Conservation (phyloP, 2,888 invertebrate genomes). For the Chironomus tentans region DNA sequence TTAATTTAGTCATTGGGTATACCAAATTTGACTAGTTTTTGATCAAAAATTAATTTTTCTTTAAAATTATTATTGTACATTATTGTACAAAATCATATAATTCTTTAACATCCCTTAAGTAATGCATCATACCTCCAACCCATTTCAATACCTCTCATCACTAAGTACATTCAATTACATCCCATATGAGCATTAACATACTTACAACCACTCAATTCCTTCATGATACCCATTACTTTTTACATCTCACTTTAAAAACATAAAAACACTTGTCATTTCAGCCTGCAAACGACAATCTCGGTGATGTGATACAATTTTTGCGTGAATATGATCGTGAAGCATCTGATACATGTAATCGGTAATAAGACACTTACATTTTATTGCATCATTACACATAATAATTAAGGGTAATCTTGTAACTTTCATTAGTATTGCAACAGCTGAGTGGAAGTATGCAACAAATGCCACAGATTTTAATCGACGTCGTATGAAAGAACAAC, state of each 20-base stretch:
- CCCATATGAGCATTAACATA: too few species aligned
- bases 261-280: not conserved
- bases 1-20: too few species aligned
- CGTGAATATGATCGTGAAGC: slow-evolving; percentile 65
- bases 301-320: slow-evolving; percentile 61
- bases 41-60: too few species aligned
- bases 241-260: too few species aligned
- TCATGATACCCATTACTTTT: not conserved
- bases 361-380: slow-evolving; percentile 8
- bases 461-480: slow-evolving; percentile 65
- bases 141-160: too few species aligned
- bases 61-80: too few species aligned
- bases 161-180: too few species aligned
- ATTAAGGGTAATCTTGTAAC: not conserved
- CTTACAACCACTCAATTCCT: not conserved
- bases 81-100: too few species aligned
- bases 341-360: slow-evolving; percentile 59
- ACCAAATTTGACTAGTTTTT: too few species aligned
- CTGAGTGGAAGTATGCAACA: slow-evolving; percentile 68
- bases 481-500: slow-evolving; percentile 60
- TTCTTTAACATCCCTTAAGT: too few species aligned
- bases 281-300: slow-evolving; percentile 42
- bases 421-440: slow-evolving; percentile 50
- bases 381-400: not conserved
- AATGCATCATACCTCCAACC: too few species aligned